These are phyloP conservation scores for Heterodera filipjevi DNA, from an alignment of 2,888 invertebrate species.

Conservation along the genomic window DNA sequence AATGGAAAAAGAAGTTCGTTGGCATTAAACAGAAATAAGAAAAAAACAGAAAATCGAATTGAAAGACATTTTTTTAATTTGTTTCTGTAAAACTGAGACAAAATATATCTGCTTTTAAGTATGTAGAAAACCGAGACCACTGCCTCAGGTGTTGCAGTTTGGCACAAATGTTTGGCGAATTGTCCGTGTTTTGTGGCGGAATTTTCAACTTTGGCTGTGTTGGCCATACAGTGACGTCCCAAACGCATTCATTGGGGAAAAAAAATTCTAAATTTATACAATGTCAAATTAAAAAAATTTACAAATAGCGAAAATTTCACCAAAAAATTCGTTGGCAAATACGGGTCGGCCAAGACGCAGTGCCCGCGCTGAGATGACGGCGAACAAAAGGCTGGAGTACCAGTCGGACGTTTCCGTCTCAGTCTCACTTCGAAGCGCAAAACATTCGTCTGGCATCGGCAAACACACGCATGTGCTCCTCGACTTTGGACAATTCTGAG, in stretches of 20 bases:
- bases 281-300: conserved; percentile 3
- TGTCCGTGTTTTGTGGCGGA: conserved; percentile 29
- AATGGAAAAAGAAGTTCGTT: no score
- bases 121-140: no score
- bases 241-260: conserved; percentile 47
- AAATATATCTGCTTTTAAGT: no score
- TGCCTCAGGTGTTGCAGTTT: conserved; percentile 31
- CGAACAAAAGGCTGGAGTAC: conserved; percentile 44
- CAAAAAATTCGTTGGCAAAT: conserved; percentile 51
- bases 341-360: conserved; percentile 50
- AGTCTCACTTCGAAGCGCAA: conserved; percentile 12
- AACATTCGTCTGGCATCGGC: conserved; percentile 30
- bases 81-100: no score
- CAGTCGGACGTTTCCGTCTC: conserved; percentile 38
- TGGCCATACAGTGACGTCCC: conserved; percentile 48
- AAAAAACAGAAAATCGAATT: no score
- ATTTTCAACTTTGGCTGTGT: conserved; percentile 40
- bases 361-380: conserved; percentile 47
- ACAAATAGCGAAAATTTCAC: conserved; percentile 26
- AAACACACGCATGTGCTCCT: conserved; percentile 19
- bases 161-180: conserved; percentile 38
- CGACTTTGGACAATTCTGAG: conserved; percentile 20
- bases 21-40: no score
- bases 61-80: no score
- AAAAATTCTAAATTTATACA: no score